Percentiles rank a stretch among this genome's conserved stretches.
Evolutionary conservation across 2,113 vertebrate species (phyloP).

Genomic region (Saguinus imperator): DNA sequence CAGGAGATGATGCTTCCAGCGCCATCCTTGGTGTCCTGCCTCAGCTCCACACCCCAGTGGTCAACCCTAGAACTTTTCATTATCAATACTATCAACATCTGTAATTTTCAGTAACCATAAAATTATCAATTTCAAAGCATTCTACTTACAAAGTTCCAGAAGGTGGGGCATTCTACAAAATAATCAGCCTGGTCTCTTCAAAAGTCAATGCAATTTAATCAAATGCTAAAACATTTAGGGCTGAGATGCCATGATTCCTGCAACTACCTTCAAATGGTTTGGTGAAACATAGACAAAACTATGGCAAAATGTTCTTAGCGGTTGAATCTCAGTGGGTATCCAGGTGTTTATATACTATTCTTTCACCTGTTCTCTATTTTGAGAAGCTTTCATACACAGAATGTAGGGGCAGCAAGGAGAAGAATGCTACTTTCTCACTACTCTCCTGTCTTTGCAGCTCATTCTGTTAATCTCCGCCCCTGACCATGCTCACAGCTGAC

Average conservation of each 20-base stretch:
- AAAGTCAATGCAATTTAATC: not conserved
- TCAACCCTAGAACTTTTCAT: not conserved
- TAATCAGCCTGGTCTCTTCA: not conserved
- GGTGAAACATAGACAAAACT: not conserved
- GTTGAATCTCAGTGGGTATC: not conserved
- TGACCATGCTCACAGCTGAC: not conserved
- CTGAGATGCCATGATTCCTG: not conserved
- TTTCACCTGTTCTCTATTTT: not conserved
- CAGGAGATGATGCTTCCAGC: not conserved
- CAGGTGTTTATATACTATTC: not conserved
- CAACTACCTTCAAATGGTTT: not conserved
- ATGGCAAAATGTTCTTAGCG: not conserved
- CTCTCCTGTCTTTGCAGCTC: not conserved
- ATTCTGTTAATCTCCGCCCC: not conserved
- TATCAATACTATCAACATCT: not conserved
- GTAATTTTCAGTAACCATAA: not conserved
- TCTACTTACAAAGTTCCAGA: not conserved
- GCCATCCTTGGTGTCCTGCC: not conserved
- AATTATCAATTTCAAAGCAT: not conserved
- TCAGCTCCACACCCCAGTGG: not conserved
- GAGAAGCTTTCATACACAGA: not conserved
- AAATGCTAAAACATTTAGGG: not conserved
- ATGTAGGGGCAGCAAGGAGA: not conserved
- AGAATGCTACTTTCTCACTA: not conserved
- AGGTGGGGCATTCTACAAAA: not conserved